Base-by-base conservation (phyloP, 2,888 invertebrate species). In the Meghimatium bilineatum region DNA sequence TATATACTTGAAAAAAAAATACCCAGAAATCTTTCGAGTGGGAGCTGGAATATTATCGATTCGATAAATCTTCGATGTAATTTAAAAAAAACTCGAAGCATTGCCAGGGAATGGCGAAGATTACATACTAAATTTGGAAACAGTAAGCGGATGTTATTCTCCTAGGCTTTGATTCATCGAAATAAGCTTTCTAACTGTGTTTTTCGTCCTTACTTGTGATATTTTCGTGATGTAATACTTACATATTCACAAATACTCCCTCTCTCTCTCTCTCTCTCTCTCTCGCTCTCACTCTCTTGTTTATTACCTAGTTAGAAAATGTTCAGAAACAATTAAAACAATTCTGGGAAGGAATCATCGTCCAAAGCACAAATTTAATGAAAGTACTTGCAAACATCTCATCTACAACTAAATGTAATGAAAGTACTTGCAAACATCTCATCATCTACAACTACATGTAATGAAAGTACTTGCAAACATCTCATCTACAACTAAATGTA, bases 131-230 rank as follows among this genome's bases (percentile, higher is more conserved):
- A 66, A 66, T 66, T 29, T 14, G 23, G 66, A 32, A 66, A 66
- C 66, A 66, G 8, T 66, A 66, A 66, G 66, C n/a, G 66, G 66
- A 66, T 66, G 66, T 66, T 66, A 14, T 29, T 66, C 66, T 66
- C 5, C 2, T 3, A 14, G 66, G 32, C 66, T 66, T 66, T 66
- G 20, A 26, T 3, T 29, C 56, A 8, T 32, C 29, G 29, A 29
- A 5, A 17, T 56, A 23, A 17, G 56, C 56, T 56, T 56, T 12
- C 56, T 23, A 20, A 2, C 17, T 17, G 20, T 56, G 49, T 49
- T 8, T 23, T n/a, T 63, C 26, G 14, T 63, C 49, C 17, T 17
- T 49, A 44, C 44, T 8, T 44, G 44, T 8, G 44, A 44, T 12
- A 44, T 56, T 3, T 17, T 20, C 20, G 56, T 56, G 17, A 49